Evolutionary conservation across 2,113 vertebrate genomes (phyloP).

Genomic region (Ptilorrhoa leucosticta): DNA sequence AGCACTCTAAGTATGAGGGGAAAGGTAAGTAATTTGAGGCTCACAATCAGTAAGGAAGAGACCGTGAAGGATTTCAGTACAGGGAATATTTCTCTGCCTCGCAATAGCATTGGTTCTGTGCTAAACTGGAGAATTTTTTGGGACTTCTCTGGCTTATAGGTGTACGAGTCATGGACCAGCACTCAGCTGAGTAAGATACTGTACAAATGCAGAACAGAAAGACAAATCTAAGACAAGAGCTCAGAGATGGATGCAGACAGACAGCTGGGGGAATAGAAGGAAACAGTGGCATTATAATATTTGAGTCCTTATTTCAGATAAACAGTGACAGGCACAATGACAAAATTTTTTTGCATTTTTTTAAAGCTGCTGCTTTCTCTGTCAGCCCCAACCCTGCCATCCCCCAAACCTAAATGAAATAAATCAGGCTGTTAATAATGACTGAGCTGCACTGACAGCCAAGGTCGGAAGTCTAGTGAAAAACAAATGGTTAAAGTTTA

Average conservation of each 20-base stretch:
- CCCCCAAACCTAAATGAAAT: neutral
- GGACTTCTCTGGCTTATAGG: neutral
- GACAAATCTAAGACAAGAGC: neutral
- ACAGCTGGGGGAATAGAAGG: neutral
- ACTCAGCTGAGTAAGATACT: neutral
- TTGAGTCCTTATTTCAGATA: neutral
- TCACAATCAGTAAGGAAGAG: neutral
- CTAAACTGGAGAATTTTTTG: neutral
- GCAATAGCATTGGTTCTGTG: neutral
- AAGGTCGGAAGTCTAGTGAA: neutral
- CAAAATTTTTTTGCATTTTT: neutral
- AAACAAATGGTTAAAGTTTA: slow-evolving; percentile 57
- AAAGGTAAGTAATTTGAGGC: neutral
- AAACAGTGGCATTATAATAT: neutral
- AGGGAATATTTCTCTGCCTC: neutral
- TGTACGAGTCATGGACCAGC: neutral
- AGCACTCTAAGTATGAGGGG: neutral
- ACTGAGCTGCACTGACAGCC: neutral
- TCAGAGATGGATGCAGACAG: neutral
- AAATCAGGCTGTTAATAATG: neutral
- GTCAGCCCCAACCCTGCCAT: neutral
- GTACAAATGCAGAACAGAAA: neutral
- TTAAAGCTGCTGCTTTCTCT: neutral
- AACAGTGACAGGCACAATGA: neutral
- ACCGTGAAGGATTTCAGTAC: neutral